A percentile compares a stretch with the other conserved stretches of the same genome.
Evolutionary conservation across 2,888 invertebrate genomes (phyloP).

Genomic region (Chymomyza fuscimana): DNA sequence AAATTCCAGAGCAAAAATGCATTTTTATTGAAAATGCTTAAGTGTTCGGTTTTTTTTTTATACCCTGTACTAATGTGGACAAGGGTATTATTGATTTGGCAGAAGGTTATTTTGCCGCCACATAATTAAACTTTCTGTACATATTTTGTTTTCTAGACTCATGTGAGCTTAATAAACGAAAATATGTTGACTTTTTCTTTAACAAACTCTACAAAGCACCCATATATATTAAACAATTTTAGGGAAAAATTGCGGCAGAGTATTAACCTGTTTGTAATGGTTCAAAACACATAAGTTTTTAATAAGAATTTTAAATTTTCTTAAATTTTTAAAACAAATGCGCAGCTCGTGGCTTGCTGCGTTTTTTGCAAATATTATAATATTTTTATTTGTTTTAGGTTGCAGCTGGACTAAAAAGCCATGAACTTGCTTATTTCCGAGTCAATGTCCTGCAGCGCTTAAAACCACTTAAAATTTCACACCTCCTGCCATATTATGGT

Average conservation of each 20-base stretch:
- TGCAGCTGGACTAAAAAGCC: neutral
- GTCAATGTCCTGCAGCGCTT: slow-evolving; percentile 35
- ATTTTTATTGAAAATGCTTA: slow-evolving; percentile 23
- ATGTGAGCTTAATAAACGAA: no score
- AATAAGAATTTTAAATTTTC: slow-evolving; percentile 48
- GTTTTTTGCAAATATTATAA: neutral
- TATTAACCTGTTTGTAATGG: neutral
- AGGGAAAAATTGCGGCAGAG: no score
- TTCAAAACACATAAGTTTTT: slow-evolving; percentile 21
- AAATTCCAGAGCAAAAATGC: slow-evolving; percentile 54
- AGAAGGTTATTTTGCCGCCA: no score
- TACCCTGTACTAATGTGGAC: neutral
- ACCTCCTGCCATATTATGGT: slow-evolving; percentile 18
- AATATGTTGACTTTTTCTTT: no score
- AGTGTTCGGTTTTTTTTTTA: neutral
- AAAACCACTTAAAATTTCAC: slow-evolving; percentile 28
- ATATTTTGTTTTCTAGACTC: no score
- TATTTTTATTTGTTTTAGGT: neutral
- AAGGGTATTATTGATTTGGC: slow-evolving; percentile 27
- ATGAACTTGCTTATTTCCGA: neutral
- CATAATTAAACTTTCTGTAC: no score
- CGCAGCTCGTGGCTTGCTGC: neutral
- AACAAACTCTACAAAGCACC: no score
- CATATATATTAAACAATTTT: no score
- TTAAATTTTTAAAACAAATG: slow-evolving; percentile 9